Conservation (phyloP, 2,888 invertebrate genomes). For the Ypsolopha sequella region DNA sequence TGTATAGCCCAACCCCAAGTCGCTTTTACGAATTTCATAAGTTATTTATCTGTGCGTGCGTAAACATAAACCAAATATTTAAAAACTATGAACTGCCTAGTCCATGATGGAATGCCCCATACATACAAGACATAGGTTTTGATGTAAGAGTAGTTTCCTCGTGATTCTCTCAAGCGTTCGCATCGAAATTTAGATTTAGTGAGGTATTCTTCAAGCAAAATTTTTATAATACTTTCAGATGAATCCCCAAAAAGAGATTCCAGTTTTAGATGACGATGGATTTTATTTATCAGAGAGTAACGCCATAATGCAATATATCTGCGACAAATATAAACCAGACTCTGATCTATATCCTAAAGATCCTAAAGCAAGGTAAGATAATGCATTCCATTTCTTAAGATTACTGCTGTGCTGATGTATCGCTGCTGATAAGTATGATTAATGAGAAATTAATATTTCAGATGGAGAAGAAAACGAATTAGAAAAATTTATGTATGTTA, state of each 20-base stretch:
- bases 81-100: too few species aligned
- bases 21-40: too few species aligned
- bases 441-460: neutral
- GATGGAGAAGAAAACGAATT: neutral
- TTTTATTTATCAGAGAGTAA: constrained; percentile 83
- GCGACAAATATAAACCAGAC: constrained; percentile 78
- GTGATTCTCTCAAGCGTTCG: neutral
- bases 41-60: too few species aligned
- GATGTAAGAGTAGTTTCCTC: too few species aligned
- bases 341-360: constrained; percentile 79
- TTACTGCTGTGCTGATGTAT: neutral
- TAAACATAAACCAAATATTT: too few species aligned
- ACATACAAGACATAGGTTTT: too few species aligned
- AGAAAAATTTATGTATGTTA: neutral
- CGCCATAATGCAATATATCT: constrained; percentile 78
- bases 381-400: neutral
- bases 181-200: neutral
- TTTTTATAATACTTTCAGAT: constrained; percentile 56
- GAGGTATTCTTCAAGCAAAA: neutral
- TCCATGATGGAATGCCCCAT: too few species aligned
- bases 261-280: constrained; percentile 83
- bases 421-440: too few species aligned
- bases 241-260: constrained; percentile 85
- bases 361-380: constrained; percentile 55
- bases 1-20: too few species aligned